Percentiles rank a stretch among this genome's conserved stretches.
Conservation (phyloP, 2,797 vertebrate species). For the Pseudopleuronectes americanus region DNA sequence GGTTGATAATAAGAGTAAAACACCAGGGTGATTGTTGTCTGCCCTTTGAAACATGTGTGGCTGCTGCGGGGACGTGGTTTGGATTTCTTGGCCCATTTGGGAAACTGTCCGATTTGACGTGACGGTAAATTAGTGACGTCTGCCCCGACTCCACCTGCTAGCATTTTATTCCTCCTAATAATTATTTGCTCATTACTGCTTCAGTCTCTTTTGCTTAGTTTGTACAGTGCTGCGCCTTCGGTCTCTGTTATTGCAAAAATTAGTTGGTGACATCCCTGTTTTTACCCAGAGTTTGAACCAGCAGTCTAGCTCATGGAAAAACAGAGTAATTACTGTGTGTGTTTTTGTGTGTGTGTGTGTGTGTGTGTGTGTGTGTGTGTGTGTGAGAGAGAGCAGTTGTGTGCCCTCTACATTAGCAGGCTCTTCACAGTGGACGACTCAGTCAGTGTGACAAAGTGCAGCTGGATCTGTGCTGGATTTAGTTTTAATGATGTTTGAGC, state of each 20-base stretch:
- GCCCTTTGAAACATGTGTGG: slow-evolving; percentile 1
- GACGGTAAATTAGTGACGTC: slow-evolving; percentile 20
- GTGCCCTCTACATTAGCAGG: slow-evolving; percentile 43
- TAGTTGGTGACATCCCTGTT: no score
- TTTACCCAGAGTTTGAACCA: slow-evolving; percentile 13
- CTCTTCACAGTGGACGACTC: slow-evolving; percentile 49
- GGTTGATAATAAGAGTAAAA: background rate
- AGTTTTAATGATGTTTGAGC: slow-evolving; percentile 68
- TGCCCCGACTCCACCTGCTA: slow-evolving; percentile 8
- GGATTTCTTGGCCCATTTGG: background rate
- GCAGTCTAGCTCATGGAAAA: slow-evolving; percentile 18
- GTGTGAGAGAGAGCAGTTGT: slow-evolving; percentile 15
- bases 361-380: background rate
- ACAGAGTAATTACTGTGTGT: slow-evolving; percentile 26
- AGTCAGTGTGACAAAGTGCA: slow-evolving; percentile 51
- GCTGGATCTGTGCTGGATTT: slow-evolving; percentile 64
- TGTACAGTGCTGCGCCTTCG: no score
- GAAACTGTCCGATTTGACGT: slow-evolving; percentile 17
- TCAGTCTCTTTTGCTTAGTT: slow-evolving; percentile 4
- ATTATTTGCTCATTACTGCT: slow-evolving; percentile 22
- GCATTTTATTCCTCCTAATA: slow-evolving; percentile 6
- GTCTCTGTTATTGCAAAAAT: no score
- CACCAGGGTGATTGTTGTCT: background rate
- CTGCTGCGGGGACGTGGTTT: background rate
- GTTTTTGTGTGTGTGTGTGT: slow-evolving; percentile 17